phyloP scores from a whole-genome alignment of 1,140 invertebrate species.

The Melitaea cinxia region DNA sequence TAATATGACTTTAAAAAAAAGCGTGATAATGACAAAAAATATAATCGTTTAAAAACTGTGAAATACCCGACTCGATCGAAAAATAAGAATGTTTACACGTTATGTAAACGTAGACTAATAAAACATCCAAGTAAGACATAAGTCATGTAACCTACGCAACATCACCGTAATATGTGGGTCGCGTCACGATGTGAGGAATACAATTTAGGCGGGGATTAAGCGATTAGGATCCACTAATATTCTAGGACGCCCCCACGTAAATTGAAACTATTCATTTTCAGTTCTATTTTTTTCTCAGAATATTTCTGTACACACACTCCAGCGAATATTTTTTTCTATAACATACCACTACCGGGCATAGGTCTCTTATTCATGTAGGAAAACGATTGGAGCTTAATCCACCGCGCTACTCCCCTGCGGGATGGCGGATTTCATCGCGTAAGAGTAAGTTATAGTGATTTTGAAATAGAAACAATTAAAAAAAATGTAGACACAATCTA shows the following conservation, averaged over 20 bases:
- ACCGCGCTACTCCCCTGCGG: too few species aligned
- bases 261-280: constrained; percentile 3
- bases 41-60: too few species aligned
- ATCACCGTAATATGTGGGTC: constrained; percentile 16
- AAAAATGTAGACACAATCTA: not conserved
- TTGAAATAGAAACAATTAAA: too few species aligned
- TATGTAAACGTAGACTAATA: constrained; percentile 23
- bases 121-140: constrained; percentile 31
- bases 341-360: too few species aligned
- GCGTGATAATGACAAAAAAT: too few species aligned
- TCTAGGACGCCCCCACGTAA: constrained; percentile 15
- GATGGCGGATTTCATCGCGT: too few species aligned
- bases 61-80: too few species aligned
- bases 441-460: too few species aligned
- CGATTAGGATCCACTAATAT: constrained; percentile 29
- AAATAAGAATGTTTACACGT: constrained; percentile 21
- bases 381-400: too few species aligned
- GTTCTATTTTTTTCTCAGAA: constrained; percentile 12
- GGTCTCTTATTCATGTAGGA: too few species aligned
- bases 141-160: constrained; percentile 34
- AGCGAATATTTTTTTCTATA: constrained; percentile 15
- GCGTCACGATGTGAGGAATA: constrained; percentile 18
- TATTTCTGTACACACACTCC: not conserved
- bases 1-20: too few species aligned
- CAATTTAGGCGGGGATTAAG: constrained; percentile 27